Base-by-base conservation (phyloP, 2,797 vertebrate species). In the Sternotherus odoratus region DNA sequence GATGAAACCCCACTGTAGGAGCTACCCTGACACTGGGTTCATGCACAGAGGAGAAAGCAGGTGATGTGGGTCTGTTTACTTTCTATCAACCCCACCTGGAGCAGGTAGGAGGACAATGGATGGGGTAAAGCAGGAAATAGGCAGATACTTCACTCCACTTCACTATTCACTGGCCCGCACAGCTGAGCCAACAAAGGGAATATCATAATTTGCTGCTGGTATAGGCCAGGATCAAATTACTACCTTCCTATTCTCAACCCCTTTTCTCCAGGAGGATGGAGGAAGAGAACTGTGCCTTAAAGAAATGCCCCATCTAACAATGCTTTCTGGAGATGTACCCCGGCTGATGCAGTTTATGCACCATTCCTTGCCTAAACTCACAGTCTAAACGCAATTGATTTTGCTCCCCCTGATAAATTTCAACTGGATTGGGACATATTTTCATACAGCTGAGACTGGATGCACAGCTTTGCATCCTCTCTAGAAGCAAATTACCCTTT, bases 341-440 rank as follows among this genome's bases (percentile, higher is more conserved):
- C 77, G 36, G 56, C 80, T 85, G 51, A 49, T 53, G 66, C 77
- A 91, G 83, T 91, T 95, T 90, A 82, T 87, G 80, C 87, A 92
- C 86, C 49, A 74, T 15, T 17, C 49, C 66, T 93, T 93, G 66
- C 86, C 74, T 90, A n/a, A 95, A 92, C 77, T 94, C 30, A 78
- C 92, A 96, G 95, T 95, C 95, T 96, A 92, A 87, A 87, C 85
- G 17, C 94, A 96, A 94, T 94, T 83, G 83, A 88, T 91, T 95
- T 86, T 96, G 72, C 13, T 95, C 66, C 90, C 50, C 46, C 85
- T 95, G 85, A 86, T 81, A 95, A 96, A 89, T 96, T 94, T 94
- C 60, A 83, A 90, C 86, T 91, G 86, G 86, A 95, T 87, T 91
- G 91, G 75, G 83, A 88, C n/a, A 69, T 69, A 69, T 69, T 69